phyloP scores from a whole-genome alignment of 2,888 invertebrate species.

The Xestoiulus laeticollis region DNA sequence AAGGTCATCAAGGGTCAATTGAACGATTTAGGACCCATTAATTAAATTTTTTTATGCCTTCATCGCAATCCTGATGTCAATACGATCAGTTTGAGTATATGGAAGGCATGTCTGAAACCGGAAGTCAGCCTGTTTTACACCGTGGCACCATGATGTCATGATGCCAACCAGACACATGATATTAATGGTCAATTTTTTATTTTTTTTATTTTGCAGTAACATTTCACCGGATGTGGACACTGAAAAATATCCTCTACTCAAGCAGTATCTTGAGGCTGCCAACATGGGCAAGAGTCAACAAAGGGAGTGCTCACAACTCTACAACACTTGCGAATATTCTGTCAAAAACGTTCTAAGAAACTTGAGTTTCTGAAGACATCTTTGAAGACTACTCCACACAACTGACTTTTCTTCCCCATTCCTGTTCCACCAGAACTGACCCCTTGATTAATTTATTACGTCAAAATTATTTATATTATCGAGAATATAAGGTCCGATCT shows the following conservation, averaged over 20 bases:
- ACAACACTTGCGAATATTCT: constrained; percentile 55
- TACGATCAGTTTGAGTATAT: background rate
- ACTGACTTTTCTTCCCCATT: background rate
- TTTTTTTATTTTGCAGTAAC: constrained; percentile 44
- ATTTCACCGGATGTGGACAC: constrained; percentile 36
- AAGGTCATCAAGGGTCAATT: background rate
- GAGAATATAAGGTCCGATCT: background rate
- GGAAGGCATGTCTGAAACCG: background rate
- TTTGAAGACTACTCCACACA: background rate
- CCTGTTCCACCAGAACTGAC: background rate
- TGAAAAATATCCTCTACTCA: constrained; percentile 47
- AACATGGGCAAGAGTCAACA: constrained; percentile 54
- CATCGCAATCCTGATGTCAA: background rate
- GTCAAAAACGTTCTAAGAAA: constrained; percentile 55
- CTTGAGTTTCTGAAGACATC: constrained; percentile 46
- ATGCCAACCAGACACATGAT: too few species aligned
- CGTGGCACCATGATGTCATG: too few species aligned
- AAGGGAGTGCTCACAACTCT: constrained; percentile 54
- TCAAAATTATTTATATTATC: background rate
- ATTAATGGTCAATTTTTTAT: too few species aligned
- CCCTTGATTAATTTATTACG: constrained; percentile 4
- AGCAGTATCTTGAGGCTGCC: constrained; percentile 55
- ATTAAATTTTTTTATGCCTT: background rate
- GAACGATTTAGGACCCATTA: background rate
- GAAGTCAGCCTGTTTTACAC: too few species aligned